phyloP scores from a whole-genome alignment of 2,888 invertebrate species.

The Anthophora plumipes region DNA sequence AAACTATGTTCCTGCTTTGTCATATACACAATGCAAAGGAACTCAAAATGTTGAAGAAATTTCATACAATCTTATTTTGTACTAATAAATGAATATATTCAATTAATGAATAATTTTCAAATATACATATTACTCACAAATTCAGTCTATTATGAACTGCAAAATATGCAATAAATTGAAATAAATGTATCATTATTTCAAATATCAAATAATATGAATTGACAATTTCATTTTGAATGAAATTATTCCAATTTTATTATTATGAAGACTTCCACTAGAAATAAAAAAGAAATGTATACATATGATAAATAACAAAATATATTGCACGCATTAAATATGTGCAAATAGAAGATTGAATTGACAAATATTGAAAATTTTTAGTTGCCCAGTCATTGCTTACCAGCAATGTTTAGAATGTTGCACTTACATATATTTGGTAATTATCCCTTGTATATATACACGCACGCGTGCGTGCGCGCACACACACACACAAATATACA shows the following conservation, averaged over 20 bases:
- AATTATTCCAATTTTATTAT: conserved; percentile 24
- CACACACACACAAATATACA: conserved; percentile 24
- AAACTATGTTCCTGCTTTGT: conserved; percentile 45
- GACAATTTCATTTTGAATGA: conserved; percentile 23
- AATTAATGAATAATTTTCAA: conserved; percentile 38
- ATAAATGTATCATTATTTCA: conserved; percentile 23
- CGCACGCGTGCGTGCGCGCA: conserved; percentile 14
- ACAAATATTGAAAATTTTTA: conserved; percentile 50
- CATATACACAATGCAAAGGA: conserved; percentile 19
- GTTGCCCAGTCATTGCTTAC: conserved; percentile 55
- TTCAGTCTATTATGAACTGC: conserved; percentile 28
- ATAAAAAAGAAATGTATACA: conserved; percentile 6
- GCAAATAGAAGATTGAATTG: conserved; percentile 27
- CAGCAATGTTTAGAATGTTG: conserved; percentile 42
- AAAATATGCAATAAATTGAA: conserved; percentile 23
- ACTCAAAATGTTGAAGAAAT: conserved; percentile 37
- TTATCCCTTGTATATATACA: conserved; percentile 64
- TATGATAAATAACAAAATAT: conserved; percentile 28
- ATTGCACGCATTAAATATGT: conserved; percentile 33
- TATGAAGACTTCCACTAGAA: conserved; percentile 29
- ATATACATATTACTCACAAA: conserved; percentile 27
- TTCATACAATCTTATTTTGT: conserved; percentile 43
- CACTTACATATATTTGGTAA: conserved; percentile 47
- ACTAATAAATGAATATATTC: conserved; percentile 38
- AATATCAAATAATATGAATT: conserved; percentile 8